Evolutionary conservation across 2,113 vertebrate species (phyloP), one percentile per base, ranked within the genome.

Genomic region (Reinhardtius hippoglossoides): DNA sequence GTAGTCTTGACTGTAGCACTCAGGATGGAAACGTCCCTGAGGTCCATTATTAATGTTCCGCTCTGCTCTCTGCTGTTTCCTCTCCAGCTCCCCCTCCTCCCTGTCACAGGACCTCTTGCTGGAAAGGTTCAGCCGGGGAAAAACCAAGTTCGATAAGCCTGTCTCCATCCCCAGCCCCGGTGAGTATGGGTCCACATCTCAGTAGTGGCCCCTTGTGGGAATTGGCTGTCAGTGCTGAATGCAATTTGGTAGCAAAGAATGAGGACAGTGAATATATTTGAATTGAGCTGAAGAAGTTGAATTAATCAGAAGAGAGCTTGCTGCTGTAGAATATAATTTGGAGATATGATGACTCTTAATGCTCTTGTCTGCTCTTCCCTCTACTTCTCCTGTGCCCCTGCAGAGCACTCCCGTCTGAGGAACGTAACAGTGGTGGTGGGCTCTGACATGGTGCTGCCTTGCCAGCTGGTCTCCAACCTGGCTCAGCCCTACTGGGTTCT

Each of bases 381-480:
- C 5, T 24, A 59, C 31, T 2, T 62, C 56, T 5, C 44, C 6
- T 40, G 20, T 74, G 27, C 56, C 26, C 57, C 70, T 2, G 54
- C 91, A 97, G 97, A 95, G 2, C 92, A 94, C 55, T 85, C 94
- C 21, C 90, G 87, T 0, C 87, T 95, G 26, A 96, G 94, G 82
- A 98, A 98, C 24, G 92, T 98, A 66, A 98, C 96, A 0, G 96
- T 97, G 87, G 96, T 96, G 64, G 95, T 95, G 0, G 97, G 97
- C 2, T 97, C 97, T 0, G 96, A 98, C 87, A 94, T 98, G 90
- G 95, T 98, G 65, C 93, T 99, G 48, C 97, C 96, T 0, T 98
- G 97, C 89, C 96, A 95, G 23, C 92, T 98, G 65, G 96, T 96
- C 42, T 99, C 97, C 84, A 99, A 99, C 94, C 91, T 99, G 68